Base-by-base conservation (phyloP, 2,113 vertebrate genomes). In the Cyanocitta stelleri region DNA sequence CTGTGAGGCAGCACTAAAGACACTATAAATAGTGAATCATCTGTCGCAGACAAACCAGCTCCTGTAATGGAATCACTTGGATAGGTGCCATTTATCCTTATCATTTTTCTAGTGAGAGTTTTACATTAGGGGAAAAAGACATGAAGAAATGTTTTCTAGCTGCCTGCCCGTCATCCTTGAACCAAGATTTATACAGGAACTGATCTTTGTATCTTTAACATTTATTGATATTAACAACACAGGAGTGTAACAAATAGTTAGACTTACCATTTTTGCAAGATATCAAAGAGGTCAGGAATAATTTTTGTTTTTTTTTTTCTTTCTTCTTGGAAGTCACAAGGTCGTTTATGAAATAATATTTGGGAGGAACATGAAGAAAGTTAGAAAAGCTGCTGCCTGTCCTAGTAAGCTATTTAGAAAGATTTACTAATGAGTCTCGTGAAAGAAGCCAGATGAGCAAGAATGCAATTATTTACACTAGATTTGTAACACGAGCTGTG, bases 1-100 rank as follows among this genome's bases (percentile, higher is more conserved):
- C 75, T 27, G 35, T 39, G 78, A 95, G 83, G 80, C 85, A 71
- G 90, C 90, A 89, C 93, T 94, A 75, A 90, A 96, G 90, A 81
- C 85, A 87, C 95, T 88, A 93, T 96, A 94, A 94, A 97, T 83
- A 95, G 95, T 93, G 96, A 92, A 94, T 96, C 79, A 93, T 90
- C 95, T 96, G 92, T 92, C 11, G 69, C 77, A 90, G 85, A 78
- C 85, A 94, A 94, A 89, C 93, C 83, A 68, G 76, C 72, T 92
- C 81, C 90, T 93, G 10, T 68, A 96, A 90, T 94, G 88, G 93
- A 96, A 96, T 96, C 85, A 77, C 81, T 82, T 92, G 88, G 93
- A 75, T 84, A 94, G 95, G 52, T 95, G 90, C 95, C 95, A 93
- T 95, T 93, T 96, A 96, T 97, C 89, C 93, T 95, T 94, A 96